These are phyloP conservation scores for Rhinoderma darwinii DNA, from an alignment of 2,113 vertebrate genomes.

Conservation along the genomic window DNA sequence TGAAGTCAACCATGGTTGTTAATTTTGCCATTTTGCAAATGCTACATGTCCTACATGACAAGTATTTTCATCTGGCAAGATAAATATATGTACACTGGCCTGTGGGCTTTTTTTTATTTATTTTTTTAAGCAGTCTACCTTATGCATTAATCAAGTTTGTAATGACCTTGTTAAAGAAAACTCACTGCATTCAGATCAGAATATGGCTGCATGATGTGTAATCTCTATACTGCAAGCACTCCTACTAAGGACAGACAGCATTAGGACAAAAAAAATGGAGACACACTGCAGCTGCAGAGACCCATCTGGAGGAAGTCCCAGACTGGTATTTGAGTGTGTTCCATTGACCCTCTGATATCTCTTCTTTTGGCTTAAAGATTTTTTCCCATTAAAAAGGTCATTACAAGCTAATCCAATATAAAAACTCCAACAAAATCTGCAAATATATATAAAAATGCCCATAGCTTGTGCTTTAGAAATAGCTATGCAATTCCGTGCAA, in stretches of 20 bases:
- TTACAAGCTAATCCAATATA: conserved; percentile 9
- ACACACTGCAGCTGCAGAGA: background rate
- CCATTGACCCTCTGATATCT: conserved; percentile 3
- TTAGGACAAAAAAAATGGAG: background rate
- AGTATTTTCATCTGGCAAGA: conserved; percentile 35
- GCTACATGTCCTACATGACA: conserved; percentile 49
- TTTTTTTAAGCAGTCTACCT: conserved; percentile 34
- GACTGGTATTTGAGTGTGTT: conserved; percentile 27
- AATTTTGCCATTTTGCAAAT: conserved; percentile 47
- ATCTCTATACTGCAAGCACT: conserved; percentile 24
- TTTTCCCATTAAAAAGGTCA: conserved; percentile 18
- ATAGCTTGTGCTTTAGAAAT: background rate
- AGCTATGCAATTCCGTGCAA: background rate
- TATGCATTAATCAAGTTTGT: conserved; percentile 43
- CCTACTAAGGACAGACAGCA: background rate
- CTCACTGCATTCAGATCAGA: conserved; percentile 26
- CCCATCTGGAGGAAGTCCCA: conserved; percentile 33
- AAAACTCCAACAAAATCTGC: background rate
- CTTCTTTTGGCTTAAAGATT: background rate
- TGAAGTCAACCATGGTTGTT: conserved; percentile 23
- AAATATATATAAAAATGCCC: conserved; percentile 3
- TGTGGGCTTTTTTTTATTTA: conserved; percentile 26
- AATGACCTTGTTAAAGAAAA: conserved; percentile 46
- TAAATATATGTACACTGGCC: conserved; percentile 38
- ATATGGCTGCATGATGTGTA: conserved; percentile 13